phyloP scores from a whole-genome alignment of 2,113 vertebrate species.

The Cynopterus brachyotis region DNA sequence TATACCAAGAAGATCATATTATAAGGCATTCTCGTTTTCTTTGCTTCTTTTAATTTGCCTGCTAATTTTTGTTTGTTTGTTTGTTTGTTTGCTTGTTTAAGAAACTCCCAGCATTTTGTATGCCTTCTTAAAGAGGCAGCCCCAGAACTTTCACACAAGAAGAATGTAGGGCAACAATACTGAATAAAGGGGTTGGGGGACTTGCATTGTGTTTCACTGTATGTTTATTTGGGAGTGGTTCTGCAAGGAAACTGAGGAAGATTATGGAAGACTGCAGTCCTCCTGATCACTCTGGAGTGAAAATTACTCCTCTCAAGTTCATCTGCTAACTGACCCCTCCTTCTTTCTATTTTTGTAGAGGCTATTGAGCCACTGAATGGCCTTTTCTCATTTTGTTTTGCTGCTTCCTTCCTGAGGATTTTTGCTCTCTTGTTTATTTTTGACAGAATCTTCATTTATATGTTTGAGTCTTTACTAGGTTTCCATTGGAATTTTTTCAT shows the following conservation, averaged over 20 bases:
- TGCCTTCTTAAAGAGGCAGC: neutral
- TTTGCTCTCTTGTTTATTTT: neutral
- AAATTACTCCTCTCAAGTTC: neutral
- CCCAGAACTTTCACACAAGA: neutral
- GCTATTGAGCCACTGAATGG: neutral
- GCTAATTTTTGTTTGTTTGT: neutral
- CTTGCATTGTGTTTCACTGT: neutral
- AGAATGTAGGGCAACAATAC: rapidly evolving
- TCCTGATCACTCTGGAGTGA: rapidly evolving
- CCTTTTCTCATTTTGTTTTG: neutral
- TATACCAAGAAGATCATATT: neutral
- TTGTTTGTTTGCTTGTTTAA: neutral
- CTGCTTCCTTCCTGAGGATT: neutral
- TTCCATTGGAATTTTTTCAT: neutral
- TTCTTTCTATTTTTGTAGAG: neutral
- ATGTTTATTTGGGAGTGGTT: neutral
- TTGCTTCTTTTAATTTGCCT: neutral
- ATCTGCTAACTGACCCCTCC: neutral
- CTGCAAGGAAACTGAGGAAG: neutral
- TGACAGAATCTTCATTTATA: neutral
- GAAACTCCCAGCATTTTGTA: neutral
- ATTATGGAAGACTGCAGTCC: neutral
- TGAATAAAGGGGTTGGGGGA: neutral
- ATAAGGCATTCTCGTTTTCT: neutral
- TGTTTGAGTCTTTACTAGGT: neutral